Percentiles rank a stretch among this genome's conserved stretches.
phyloP scores from a whole-genome alignment of 2,888 invertebrate genomes.

The Melieria crassipennis region DNA sequence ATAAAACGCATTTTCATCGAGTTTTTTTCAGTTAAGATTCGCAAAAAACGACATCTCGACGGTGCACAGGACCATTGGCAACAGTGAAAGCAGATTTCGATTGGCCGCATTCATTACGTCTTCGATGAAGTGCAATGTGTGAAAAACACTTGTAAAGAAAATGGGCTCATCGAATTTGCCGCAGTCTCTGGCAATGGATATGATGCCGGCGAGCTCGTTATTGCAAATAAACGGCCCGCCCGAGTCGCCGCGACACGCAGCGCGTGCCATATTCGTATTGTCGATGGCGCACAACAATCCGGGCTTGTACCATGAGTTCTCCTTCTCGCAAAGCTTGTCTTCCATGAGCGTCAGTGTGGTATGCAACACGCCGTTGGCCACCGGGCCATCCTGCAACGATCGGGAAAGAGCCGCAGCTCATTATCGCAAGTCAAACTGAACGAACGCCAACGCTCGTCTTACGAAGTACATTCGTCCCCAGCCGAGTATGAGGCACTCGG shows the following conservation, averaged over 20 bases:
- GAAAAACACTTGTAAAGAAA: slow-evolving; percentile 17
- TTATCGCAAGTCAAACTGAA: not conserved
- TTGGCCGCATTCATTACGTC: too few species aligned
- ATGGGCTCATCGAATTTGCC: slow-evolving; percentile 19
- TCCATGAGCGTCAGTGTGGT: slow-evolving; percentile 14
- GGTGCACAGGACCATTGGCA: too few species aligned
- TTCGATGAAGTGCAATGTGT: not conserved
- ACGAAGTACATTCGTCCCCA: slow-evolving; percentile 48
- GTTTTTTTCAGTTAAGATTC: too few species aligned
- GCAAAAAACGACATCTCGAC: too few species aligned
- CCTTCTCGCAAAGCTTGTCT: slow-evolving; percentile 26
- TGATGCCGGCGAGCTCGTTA: slow-evolving; percentile 37
- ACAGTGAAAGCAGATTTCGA: too few species aligned
- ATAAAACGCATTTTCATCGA: too few species aligned
- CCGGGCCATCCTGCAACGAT: slow-evolving; percentile 37
- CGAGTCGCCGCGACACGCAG: slow-evolving; percentile 43
- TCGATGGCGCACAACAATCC: slow-evolving; percentile 41
- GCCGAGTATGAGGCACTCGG: slow-evolving; percentile 42
- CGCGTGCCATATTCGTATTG: slow-evolving; percentile 12
- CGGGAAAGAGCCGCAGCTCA: not conserved
- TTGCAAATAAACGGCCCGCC: slow-evolving; percentile 46
- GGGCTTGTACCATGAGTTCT: slow-evolving; percentile 17
- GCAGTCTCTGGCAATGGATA: slow-evolving; percentile 31
- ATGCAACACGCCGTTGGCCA: slow-evolving; percentile 26
- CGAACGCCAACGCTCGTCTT: slow-evolving; percentile 4